phyloP scores from a whole-genome alignment of 2,113 vertebrate genomes.

The Uropsilus gracilis region DNA sequence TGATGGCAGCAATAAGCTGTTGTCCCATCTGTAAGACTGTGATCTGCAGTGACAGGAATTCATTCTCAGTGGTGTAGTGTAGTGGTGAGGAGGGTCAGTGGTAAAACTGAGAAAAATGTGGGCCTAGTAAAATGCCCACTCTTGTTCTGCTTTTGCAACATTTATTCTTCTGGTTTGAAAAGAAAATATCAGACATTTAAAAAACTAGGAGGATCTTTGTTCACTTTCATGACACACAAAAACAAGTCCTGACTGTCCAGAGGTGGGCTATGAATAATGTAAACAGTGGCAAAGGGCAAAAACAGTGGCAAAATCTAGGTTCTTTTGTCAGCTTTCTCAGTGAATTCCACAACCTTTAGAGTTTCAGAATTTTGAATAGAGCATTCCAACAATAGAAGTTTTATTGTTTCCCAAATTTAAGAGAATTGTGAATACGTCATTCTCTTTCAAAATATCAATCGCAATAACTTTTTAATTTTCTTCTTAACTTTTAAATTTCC shows the following conservation, averaged over 20 bases:
- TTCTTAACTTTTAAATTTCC: constrained; percentile 43
- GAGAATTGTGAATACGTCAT: neutral
- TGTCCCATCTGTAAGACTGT: neutral
- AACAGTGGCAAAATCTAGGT: neutral
- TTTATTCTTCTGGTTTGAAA: neutral
- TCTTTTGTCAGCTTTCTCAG: neutral
- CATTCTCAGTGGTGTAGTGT: neutral
- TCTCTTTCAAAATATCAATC: constrained; percentile 23
- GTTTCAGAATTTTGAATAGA: constrained; percentile 24
- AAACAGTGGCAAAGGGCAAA: neutral
- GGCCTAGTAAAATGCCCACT: neutral
- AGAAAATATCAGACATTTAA: constrained; percentile 33
- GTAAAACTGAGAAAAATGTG: neutral
- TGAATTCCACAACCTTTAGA: constrained; percentile 39
- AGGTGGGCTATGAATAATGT: neutral
- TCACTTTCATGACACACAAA: neutral
- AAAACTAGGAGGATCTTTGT: neutral
- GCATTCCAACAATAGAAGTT: neutral
- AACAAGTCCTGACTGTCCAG: neutral
- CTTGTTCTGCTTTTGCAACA: constrained; percentile 20
- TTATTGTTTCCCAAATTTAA: constrained; percentile 26
- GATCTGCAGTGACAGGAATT: neutral
- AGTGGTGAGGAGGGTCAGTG: neutral
- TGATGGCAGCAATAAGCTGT: neutral
- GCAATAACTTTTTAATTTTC: neutral